Evolutionary conservation across 1,140 invertebrate genomes (phyloP).

Genomic region (Drosophila quadrilineata): DNA sequence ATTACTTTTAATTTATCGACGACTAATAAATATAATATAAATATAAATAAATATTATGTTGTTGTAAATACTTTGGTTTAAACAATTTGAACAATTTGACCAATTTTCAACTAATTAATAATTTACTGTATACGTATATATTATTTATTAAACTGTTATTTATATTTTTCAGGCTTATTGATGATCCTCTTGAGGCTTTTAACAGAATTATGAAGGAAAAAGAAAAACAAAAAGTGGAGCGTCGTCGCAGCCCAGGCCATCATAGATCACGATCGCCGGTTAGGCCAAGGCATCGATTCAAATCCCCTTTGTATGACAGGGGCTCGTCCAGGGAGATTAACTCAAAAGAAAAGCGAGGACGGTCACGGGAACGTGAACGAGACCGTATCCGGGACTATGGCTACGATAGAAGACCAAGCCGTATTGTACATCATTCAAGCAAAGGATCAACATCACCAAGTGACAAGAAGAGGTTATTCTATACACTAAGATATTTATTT

Average conservation of each 20-base stretch:
- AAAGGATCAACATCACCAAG: conserved; percentile 59
- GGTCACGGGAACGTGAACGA: conserved; percentile 65
- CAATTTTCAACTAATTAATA: no score
- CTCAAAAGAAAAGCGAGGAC: conserved; percentile 49
- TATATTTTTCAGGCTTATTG: conserved; percentile 84
- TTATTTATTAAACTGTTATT: no score
- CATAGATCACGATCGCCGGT: conserved; percentile 68
- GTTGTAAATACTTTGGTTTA: no score
- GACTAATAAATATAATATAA: background rate
- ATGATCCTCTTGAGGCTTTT: conserved; percentile 92
- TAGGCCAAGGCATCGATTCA: conserved; percentile 56
- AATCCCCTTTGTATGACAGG: conserved; percentile 56
- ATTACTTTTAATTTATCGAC: background rate
- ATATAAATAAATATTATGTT: no score
- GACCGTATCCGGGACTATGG: conserved; percentile 66
- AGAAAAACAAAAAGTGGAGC: conserved; percentile 86
- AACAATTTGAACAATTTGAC: no score
- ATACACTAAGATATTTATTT: conserved; percentile 27
- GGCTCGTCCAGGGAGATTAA: conserved; percentile 39
- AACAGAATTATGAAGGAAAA: conserved; percentile 92
- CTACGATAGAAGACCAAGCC: conserved; percentile 44
- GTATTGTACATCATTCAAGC: conserved; percentile 37
- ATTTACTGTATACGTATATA: no score
- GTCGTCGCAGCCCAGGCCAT: conserved; percentile 78
- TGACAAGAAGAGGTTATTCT: conserved; percentile 70